phyloP scores from a whole-genome alignment of 2,797 vertebrate genomes.

The Emys orbicularis region DNA sequence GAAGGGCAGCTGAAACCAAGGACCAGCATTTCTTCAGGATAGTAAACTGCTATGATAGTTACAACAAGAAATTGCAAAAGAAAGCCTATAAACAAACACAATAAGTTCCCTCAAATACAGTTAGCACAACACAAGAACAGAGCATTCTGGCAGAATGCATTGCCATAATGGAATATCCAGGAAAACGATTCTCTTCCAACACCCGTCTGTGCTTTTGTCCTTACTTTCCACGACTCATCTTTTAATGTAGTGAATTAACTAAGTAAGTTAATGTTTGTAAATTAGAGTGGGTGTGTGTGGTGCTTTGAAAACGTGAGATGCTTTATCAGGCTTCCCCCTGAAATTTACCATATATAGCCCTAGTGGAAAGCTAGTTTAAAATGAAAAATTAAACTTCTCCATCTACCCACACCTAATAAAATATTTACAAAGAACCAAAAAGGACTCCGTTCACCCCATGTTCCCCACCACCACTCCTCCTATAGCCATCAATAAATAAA shows the following conservation, averaged over 20 bases:
- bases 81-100: background rate
- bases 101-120: fast-evolving
- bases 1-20: background rate
- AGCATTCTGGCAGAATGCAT: background rate
- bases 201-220: background rate
- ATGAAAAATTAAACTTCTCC: background rate
- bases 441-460: fast-evolving
- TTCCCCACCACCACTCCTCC: fast-evolving
- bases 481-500: background rate
- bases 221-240: background rate
- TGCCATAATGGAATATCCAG: background rate
- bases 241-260: background rate
- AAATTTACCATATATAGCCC: background rate
- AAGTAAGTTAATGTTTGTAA: background rate
- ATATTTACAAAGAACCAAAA: fast-evolving
- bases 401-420: background rate
- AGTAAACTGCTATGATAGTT: background rate
- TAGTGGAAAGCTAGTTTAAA: background rate
- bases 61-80: background rate
- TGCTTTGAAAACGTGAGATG: background rate
- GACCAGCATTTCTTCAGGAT: background rate
- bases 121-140: too few species aligned
- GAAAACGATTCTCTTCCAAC: background rate
- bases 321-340: background rate
- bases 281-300: background rate